A percentile compares a stretch with the other conserved stretches of the same genome.
These are phyloP conservation scores for Zygogramma bicolorata DNA, from an alignment of 2,888 invertebrate genomes.

Conservation along the genomic window DNA sequence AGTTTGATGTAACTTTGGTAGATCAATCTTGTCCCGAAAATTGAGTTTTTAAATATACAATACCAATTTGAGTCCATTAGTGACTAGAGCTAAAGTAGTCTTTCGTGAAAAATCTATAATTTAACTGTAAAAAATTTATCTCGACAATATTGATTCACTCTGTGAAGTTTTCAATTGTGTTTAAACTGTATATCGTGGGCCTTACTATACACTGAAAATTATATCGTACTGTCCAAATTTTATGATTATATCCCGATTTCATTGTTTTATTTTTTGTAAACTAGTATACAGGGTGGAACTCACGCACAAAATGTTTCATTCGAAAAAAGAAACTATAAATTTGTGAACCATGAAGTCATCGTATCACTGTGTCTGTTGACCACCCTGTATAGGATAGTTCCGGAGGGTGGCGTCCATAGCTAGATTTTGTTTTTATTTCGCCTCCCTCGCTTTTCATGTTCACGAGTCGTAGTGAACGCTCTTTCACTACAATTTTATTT, in stretches of 20 bases:
- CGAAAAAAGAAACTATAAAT: not conserved
- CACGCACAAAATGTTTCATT: not conserved
- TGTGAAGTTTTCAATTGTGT: conserved; percentile 68
- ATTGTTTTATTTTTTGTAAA: conserved; percentile 43
- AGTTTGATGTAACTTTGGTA: too few relatives aligned
- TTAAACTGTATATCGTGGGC: conserved; percentile 69
- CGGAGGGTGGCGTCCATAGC: conserved; percentile 14
- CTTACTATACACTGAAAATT: conserved; percentile 70
- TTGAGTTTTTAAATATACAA: conserved; percentile 34
- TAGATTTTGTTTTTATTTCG: conserved; percentile 29
- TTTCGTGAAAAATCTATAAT: conserved; percentile 61
- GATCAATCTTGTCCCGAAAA: not conserved
- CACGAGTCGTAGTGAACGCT: conserved; percentile 53
- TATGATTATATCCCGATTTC: conserved; percentile 51
- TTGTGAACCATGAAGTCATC: not conserved
- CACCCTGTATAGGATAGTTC: conserved; percentile 35
- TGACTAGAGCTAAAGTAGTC: conserved; percentile 60
- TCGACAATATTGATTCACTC: conserved; percentile 68
- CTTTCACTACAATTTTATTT: conserved; percentile 59
- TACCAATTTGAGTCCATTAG: conserved; percentile 51
- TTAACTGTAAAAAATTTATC: conserved; percentile 61
- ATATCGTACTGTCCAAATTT: conserved; percentile 68
- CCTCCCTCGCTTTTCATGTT: conserved; percentile 61
- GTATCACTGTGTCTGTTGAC: too few relatives aligned
- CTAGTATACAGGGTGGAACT: conserved; percentile 49